Evolutionary conservation across 2,797 vertebrate species (phyloP), one percentile per base, ranked within the genome.

Genomic region (Martes flavigula): DNA sequence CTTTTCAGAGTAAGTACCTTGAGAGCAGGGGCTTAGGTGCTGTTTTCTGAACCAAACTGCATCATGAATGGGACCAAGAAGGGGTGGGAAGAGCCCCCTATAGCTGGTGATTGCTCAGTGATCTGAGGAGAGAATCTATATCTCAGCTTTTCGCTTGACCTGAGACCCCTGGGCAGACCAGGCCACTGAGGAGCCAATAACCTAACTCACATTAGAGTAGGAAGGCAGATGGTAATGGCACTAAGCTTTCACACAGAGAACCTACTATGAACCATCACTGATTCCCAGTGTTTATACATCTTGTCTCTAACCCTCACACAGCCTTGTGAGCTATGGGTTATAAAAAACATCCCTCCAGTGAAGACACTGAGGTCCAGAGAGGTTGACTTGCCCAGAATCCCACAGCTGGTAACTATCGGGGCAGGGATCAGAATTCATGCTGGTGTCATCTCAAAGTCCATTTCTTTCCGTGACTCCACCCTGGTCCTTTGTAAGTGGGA

Each of bases 381-480:
- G 46, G 35, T 35, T 40, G 54, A 25, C 14, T 68, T 90, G 51
- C 58, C 81, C n/a, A 51, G 54, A 51, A n/a, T 12, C 17, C 54
- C 9, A 4, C 73, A 83, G 78, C 73, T 94, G 81, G 43, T 64
- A 66, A 75, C n/a, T 27, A 25, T 91, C 40, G 51, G 86, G 70
- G 32, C 32, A 35, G 64, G 43, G 79, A 56, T 88, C 75, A 60
- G 87, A 60, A 70, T 21, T 51, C 86, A 25, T 14, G 12, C 5
- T 23, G 68, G 68, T 83, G 43, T 92, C 75, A 20, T 88, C 78
- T 62, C 72, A 35, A 68, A 89, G 79, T 35, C 73, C 7, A 0
- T 89, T 94, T 94, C 83, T 97, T 72, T 88, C 83, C 62, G 38
- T 35, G 73, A 75, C 68, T 89, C 43, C 54, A 48, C 83, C 11